Conservation (phyloP, 2,888 invertebrate species). For the Tachina grossa region DNA sequence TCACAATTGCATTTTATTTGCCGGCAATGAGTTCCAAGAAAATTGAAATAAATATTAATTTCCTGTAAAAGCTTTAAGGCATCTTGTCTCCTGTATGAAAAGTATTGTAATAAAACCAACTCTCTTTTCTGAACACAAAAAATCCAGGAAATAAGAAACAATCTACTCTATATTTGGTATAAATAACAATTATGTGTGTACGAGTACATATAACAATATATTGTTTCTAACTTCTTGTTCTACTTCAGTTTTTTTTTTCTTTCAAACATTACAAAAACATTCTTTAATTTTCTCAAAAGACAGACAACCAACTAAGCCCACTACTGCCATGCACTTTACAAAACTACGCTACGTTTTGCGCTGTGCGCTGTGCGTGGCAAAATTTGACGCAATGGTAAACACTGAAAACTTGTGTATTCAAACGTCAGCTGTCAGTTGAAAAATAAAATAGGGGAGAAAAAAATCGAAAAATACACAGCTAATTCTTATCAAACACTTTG, state of each 20-base stretch:
- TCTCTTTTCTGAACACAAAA: slow-evolving; percentile 2
- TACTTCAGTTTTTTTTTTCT: slow-evolving; percentile 27
- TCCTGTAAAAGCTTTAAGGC: slow-evolving; percentile 12
- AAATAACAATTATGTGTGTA: slow-evolving; percentile 56
- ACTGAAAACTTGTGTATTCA: slow-evolving; percentile 33
- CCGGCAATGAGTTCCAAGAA: slow-evolving; percentile 14
- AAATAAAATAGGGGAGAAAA: slow-evolving; percentile 39
- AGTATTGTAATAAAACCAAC: slow-evolving; percentile 12
- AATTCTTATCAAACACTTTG: slow-evolving; percentile 24
- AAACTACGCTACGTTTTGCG: background rate
- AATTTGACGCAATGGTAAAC: background rate
- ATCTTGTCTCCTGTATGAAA: slow-evolving; percentile 22
- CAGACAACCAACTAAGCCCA: background rate
- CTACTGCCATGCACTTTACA: background rate
- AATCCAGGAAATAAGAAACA: background rate
- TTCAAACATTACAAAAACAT: slow-evolving; percentile 51
- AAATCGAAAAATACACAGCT: background rate
- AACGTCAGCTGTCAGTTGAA: slow-evolving; percentile 60
- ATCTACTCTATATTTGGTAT: slow-evolving; percentile 11
- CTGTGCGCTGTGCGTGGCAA: background rate
- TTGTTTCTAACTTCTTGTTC: background rate
- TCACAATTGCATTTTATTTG: background rate
- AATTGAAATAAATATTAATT: slow-evolving; percentile 50
- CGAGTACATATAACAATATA: slow-evolving; percentile 25
- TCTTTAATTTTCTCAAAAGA: slow-evolving; percentile 10